A percentile compares a stretch with the other conserved stretches of the same genome.
Evolutionary conservation across 2,888 invertebrate genomes (phyloP).

Genomic region (Nemoura dubitans): DNA sequence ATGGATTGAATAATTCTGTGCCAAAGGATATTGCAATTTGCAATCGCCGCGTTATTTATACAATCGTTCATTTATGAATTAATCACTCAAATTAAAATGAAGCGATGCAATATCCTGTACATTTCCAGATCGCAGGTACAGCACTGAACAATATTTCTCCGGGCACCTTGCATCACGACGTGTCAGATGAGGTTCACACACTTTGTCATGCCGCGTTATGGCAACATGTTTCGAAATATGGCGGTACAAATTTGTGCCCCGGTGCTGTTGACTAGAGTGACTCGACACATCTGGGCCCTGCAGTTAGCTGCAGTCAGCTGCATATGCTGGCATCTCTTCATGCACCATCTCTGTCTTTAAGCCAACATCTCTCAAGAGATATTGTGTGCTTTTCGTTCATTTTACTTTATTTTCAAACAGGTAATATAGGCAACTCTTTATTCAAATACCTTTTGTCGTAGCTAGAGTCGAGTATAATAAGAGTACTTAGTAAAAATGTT

Average conservation of each 20-base stretch:
- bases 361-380: neutral
- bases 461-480: neutral
- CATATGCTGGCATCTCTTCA: no score
- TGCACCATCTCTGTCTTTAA: no score
- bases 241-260: neutral
- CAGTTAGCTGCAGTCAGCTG: neutral
- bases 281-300: neutral
- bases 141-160: no score
- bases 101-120: neutral
- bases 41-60: neutral
- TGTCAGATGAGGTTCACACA: neutral
- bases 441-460: neutral
- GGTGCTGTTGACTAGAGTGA: neutral
- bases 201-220: neutral
- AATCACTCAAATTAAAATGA: neutral
- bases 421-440: neutral
- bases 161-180: neutral
- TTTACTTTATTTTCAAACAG: neutral
- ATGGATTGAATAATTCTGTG: neutral
- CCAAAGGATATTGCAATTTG: conserved; percentile 1
- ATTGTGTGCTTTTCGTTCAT: neutral
- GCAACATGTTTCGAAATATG: neutral
- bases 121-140: neutral
- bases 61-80: conserved; percentile 12
- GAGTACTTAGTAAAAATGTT: neutral